Base-by-base conservation (phyloP, 2,797 vertebrate species). In the Manis javanica region DNA sequence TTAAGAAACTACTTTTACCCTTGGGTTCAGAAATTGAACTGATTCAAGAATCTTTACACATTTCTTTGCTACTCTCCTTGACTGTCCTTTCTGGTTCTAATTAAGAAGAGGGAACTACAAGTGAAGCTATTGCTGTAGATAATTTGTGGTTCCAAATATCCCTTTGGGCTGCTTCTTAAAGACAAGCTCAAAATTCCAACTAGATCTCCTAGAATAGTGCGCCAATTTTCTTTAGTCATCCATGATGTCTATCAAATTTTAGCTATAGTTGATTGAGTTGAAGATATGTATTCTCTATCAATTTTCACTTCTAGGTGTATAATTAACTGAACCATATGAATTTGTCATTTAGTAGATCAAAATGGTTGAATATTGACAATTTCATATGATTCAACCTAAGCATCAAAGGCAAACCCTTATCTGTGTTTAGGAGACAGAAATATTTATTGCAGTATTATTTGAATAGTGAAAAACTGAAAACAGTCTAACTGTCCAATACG, bases 61-160 rank as follows among this genome's bases (percentile, higher is more conserved):
- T 82, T 91, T 14, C 29, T 94, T 83, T 74, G 29, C 8, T 37
- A 77, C 15, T 75, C 19, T 75, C 31, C n/a, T 3, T 23, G 1
- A 12, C 21, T 46, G 2, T 82, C 34, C 83, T 90, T 87, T 93
- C 72, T 96, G 69, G 26, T 72, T 93, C 51, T 93, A 61, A 18
- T 91, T 74, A 85, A 87, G 87, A 75, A 91, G 96, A 57, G 37
- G 66, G 24, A 51, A 23, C 29, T 61, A 26, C 31, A 87, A 51
- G 75, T 53, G 59, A 87, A 93, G n/a, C 34, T 75, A 66, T 78
- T 82, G 61, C 34, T 84, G 87, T 61, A 55, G 59, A 81, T 64
- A 77, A 87, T 93, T 81, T 96, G 13, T 61, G 81, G 69, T 79
- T 95, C 57, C 55, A 86, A 93, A 89, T 93, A 85, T 63, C 31